These are phyloP conservation scores for Tichodroma muraria DNA, from an alignment of 2,113 vertebrate genomes.

Conservation along the genomic window DNA sequence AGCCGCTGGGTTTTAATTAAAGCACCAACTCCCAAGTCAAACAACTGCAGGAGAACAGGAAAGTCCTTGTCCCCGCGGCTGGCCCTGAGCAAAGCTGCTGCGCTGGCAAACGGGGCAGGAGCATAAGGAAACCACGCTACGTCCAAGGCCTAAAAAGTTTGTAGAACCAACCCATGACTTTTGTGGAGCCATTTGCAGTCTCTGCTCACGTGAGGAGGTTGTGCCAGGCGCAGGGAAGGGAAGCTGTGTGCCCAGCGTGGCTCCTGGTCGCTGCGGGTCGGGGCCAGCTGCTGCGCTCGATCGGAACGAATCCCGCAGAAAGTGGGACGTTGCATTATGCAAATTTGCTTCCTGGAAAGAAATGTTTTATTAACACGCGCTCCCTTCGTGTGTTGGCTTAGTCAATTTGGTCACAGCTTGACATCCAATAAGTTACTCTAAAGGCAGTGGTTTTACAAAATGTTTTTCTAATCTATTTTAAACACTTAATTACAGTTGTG, in stretches of 20 bases:
- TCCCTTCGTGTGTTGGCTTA: conserved; percentile 17
- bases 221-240: neutral
- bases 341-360: conserved; percentile 46
- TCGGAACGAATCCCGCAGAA: neutral
- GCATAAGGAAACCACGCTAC: accelerated
- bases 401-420: conserved; percentile 59
- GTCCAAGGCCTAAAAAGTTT: neutral
- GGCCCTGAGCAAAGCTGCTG: neutral
- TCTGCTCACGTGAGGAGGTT: neutral
- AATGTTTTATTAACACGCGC: conserved; percentile 30
- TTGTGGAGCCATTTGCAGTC: neutral
- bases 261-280: accelerated
- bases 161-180: neutral
- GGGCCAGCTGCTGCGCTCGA: neutral
- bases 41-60: conserved; percentile 17
- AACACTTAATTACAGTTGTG: conserved; percentile 45
- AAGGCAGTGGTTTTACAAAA: conserved; percentile 33
- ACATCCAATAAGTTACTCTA: conserved; percentile 28
- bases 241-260: accelerated
- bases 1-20: neutral
- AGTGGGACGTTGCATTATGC: conserved; percentile 1
- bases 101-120: neutral
- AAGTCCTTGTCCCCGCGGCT: neutral
- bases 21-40: conserved; percentile 41
- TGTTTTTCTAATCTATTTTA: conserved; percentile 52